phyloP scores from a whole-genome alignment of 2,113 vertebrate genomes.

The Prunella himalayana region DNA sequence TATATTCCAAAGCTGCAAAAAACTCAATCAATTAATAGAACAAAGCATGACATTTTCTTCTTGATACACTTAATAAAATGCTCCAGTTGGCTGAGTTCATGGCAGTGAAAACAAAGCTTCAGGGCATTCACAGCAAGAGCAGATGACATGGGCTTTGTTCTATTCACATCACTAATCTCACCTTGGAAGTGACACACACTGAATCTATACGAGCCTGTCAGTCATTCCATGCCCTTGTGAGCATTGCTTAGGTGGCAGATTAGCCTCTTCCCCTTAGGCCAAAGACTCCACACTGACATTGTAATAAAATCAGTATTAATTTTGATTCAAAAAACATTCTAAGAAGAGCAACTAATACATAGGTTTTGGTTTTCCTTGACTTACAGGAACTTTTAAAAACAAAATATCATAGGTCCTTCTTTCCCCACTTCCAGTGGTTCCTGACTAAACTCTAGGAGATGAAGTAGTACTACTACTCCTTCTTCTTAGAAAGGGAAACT shows the following conservation, averaged over 20 bases:
- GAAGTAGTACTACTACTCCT: background rate
- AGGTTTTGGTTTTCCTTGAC: background rate
- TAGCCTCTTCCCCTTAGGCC: background rate
- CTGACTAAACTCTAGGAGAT: background rate
- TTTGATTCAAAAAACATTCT: background rate
- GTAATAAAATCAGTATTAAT: background rate
- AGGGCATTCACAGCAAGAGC: constrained; percentile 9
- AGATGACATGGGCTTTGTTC: constrained; percentile 29
- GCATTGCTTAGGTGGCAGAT: constrained; percentile 28
- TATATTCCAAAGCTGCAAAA: background rate
- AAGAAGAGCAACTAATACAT: background rate
- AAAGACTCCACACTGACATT: background rate
- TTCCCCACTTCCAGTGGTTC: background rate
- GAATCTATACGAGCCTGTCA: background rate
- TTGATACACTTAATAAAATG: constrained; percentile 29
- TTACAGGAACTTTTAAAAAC: background rate
- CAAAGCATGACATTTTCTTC: constrained; percentile 25
- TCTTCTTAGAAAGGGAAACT: background rate
- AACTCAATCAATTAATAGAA: background rate
- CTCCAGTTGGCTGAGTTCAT: background rate
- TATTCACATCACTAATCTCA: constrained; percentile 35
- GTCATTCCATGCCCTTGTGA: background rate
- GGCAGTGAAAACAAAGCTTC: constrained; percentile 33
- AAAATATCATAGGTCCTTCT: background rate
- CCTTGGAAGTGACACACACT: background rate